Conservation (phyloP, 2,113 vertebrate species). For the sheep (Ovis aries) region ARS-UI_Ramb_v3.0 NC_056055.1:242393501-242394000, state of each 20-base stretch:
- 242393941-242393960: neutral
- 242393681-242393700: neutral
- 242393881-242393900: neutral
- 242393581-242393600: neutral
- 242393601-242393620: rapidly evolving
- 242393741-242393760: neutral
- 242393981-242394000: neutral
- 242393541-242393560: neutral
- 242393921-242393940: neutral
- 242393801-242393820: neutral
- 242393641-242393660: neutral
- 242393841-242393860: neutral
- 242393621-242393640: neutral
- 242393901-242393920: neutral
- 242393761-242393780: neutral
- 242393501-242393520: neutral
- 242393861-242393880: neutral
- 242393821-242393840: neutral
- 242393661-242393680: neutral
- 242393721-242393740: neutral
- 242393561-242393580: neutral
- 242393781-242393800: neutral
- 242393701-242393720: neutral
- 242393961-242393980: neutral
- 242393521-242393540: neutral